Evolutionary conservation across 2,113 vertebrate genomes (phyloP), one percentile per base, ranked within the genome.

Genomic region (Tichodroma muraria): DNA sequence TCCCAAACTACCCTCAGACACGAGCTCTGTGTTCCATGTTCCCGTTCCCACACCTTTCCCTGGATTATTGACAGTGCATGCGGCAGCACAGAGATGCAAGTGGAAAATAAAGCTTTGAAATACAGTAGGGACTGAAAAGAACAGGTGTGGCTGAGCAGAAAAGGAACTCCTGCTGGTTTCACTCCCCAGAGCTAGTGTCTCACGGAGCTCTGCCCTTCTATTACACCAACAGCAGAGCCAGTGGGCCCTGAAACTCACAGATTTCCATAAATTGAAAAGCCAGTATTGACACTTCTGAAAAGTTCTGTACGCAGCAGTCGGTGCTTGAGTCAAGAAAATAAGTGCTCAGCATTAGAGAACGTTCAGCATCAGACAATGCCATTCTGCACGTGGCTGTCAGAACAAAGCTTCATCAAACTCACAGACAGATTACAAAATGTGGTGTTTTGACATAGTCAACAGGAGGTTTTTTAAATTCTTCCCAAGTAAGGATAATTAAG

Each of bases 381-480:
- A 37, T 35, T 79, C 80, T 66, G 71, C 71, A 52, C 5, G 8
- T 77, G 33, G 80, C 88, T 91, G 92, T 80, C 92, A 88, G 79
- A 90, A 88, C 5, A 19, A 45, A 73, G 75, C 81, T 71, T 57
- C 35, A 65, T 54, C 70, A 89, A 70, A 90, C 73, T 90, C 71
- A 50, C 1, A 22, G 73, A 73, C 88, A 92, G 90, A 94, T 90
- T 85, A 93, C 80, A 88, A 92, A 95, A 94, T 92, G 80, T 86
- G 82, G 53, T 93, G 94, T 95, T 96, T 95, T 96, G 90, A 95
- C 90, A 82, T 9, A 50, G 93, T 73, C 80, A 86, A 86, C 80
- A 68, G 77, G 83, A 94, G 90, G 80, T 40, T 93, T 91, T 90
- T 86, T 47, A 96, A 94, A 95, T 88, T 75, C 65, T 90, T 88